phyloP scores from a whole-genome alignment of 2,113 vertebrate species.

The human (Homo sapiens) region DNA sequence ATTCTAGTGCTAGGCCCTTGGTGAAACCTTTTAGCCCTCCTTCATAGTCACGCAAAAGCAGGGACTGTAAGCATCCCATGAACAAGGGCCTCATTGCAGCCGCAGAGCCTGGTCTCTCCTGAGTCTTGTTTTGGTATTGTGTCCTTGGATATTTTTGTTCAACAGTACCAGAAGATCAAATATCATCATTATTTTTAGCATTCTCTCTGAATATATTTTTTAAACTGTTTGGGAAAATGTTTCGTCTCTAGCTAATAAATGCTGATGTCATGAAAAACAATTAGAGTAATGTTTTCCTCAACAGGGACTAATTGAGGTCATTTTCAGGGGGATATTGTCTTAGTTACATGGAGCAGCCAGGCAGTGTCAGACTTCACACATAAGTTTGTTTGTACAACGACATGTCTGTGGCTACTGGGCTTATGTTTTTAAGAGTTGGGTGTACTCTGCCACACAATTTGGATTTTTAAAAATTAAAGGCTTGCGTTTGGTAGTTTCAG shows the following conservation, averaged over 20 bases:
- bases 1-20: background rate
- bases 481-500: slow-evolving; percentile 34
- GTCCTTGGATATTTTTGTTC: background rate
- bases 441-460: slow-evolving; percentile 36
- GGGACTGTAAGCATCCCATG: fast-evolving
- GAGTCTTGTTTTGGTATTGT: background rate
- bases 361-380: slow-evolving; percentile 29
- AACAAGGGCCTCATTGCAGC: background rate
- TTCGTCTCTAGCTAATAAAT: background rate
- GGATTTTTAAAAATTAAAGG: slow-evolving; percentile 70
- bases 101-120: background rate
- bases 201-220: background rate
- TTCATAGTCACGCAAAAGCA: background rate
- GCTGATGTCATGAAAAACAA: slow-evolving; percentile 13
- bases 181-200: background rate
- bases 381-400: background rate
- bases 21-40: background rate
- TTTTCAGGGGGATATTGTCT: background rate
- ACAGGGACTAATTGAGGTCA: background rate
- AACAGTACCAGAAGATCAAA: background rate
- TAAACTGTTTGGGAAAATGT: background rate
- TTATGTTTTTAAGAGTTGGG: slow-evolving; percentile 63
- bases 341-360: background rate
- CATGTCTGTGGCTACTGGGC: slow-evolving; percentile 59
- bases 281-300: background rate